phyloP scores from a whole-genome alignment of 2,888 invertebrate genomes.

The Idaea dimidiata region DNA sequence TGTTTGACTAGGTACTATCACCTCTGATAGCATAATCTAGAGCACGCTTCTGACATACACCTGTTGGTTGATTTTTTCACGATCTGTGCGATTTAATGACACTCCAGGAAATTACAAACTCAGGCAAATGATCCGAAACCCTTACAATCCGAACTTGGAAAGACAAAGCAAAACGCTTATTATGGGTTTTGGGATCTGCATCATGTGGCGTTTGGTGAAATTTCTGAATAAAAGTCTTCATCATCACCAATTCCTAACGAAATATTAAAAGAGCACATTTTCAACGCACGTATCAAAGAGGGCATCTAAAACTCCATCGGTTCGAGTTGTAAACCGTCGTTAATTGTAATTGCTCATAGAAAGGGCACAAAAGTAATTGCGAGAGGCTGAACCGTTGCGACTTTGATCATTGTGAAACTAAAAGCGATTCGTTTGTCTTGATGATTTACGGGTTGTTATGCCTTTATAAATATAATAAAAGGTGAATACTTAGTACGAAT shows the following conservation, averaged over 20 bases:
- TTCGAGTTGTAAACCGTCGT: background rate
- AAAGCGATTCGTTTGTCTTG: background rate
- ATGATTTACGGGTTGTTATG: background rate
- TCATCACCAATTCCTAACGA: background rate
- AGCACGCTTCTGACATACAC: no score
- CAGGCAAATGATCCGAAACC: no score
- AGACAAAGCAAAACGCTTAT: no score
- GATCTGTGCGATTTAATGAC: no score
- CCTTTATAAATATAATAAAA: background rate
- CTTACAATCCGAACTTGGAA: no score
- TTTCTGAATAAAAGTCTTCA: background rate
- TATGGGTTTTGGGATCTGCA: no score
- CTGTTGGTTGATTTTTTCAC: no score
- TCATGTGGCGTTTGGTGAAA: background rate
- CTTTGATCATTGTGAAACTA: background rate
- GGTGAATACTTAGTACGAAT: background rate
- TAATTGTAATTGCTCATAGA: slow-evolving; percentile 5
- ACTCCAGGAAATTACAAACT: no score
- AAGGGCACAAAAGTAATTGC: slow-evolving; percentile 6
- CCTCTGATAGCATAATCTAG: no score
- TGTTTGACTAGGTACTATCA: no score
- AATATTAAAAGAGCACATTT: background rate
- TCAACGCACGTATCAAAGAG: background rate
- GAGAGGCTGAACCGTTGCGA: slow-evolving; percentile 1
- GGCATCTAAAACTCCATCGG: background rate